Evolutionary conservation across 2,113 vertebrate genomes (phyloP).

Genomic region (Ceratotherium simum): DNA sequence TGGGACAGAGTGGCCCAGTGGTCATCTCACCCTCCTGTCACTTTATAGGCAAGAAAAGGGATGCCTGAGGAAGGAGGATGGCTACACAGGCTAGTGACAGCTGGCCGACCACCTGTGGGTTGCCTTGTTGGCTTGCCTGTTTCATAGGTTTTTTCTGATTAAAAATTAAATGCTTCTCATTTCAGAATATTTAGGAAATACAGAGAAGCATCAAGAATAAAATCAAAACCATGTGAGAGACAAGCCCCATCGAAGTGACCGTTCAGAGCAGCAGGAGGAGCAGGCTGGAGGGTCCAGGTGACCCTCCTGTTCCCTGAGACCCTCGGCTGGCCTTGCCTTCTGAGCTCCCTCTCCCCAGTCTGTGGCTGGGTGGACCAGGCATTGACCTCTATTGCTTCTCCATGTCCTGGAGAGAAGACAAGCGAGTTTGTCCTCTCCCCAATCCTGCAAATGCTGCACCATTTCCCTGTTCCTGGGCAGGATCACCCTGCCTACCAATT

Average conservation of each 20-base stretch:
- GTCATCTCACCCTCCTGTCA: neutral
- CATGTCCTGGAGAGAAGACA: too few relatives aligned
- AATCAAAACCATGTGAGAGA: neutral
- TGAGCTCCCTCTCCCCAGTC: neutral
- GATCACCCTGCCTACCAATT: rapidly evolving
- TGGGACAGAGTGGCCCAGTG: neutral
- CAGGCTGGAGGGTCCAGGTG: neutral
- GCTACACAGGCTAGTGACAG: rapidly evolving
- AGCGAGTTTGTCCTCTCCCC: neutral
- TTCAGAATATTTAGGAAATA: neutral
- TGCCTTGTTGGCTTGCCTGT: neutral
- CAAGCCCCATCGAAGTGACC: rapidly evolving
- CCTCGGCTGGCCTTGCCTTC: neutral
- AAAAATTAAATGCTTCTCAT: neutral
- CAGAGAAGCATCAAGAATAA: neutral
- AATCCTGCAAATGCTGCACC: rapidly evolving
- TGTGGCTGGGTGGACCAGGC: neutral
- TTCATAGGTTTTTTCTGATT: neutral
- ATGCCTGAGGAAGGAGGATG: neutral
- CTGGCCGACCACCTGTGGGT: rapidly evolving
- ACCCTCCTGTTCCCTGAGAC: too few relatives aligned
- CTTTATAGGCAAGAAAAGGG: rapidly evolving
- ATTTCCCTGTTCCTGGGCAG: neutral
- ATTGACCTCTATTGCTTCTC: neutral
- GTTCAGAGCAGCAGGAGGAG: neutral